Base-by-base conservation (phyloP, 1,140 invertebrate genomes). In the Neomicropteryx cornuta region DNA sequence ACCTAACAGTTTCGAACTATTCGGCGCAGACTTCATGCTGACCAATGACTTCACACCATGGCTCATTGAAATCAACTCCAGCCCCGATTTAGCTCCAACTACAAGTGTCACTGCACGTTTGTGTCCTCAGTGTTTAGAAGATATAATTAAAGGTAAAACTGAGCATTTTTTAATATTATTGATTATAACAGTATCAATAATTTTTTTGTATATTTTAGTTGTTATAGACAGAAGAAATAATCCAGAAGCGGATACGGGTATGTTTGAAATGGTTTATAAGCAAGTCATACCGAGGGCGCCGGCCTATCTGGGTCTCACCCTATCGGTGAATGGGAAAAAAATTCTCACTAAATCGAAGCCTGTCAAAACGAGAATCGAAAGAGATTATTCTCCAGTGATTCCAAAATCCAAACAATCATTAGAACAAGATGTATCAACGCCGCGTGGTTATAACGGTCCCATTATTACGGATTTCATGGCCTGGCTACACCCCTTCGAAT, bases 21-120 rank as follows among this genome's bases (percentile, higher is more conserved):
- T 91, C 49, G 91, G 91, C 27, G 90, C 90, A 2, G 91, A 95
- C 64, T 95, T 94, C 55, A 92, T 95, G 82, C 58, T 84, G 21
- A 83, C 83, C 37, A 86, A 92, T 41, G 87, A 94, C 56, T 87
- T 86, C 46, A 79, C 77, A 33, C 87, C 89, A 0, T 94, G 89
- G 87, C 64, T 95, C 0, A 87, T 97, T 44, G 92, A 97, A 59
- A 95, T 97, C 42, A 95, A 96, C 56, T 91, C 86, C 5, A 88
- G 87, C 62, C 91, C 91, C 0, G 88, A 89, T 51, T 77, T 97
- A 70, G 86, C 87, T 21, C 74, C 82, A 6, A 89, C 83, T 1
- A 94, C 90, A 0, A 85, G 79, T 41, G 87, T 95, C 1, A 96
- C 91, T 0, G 79, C 86, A 0, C 63, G 82, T 38, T 70, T 97